Conservation (phyloP, 2,888 invertebrate species). For the Trichogramma evanescens region DNA sequence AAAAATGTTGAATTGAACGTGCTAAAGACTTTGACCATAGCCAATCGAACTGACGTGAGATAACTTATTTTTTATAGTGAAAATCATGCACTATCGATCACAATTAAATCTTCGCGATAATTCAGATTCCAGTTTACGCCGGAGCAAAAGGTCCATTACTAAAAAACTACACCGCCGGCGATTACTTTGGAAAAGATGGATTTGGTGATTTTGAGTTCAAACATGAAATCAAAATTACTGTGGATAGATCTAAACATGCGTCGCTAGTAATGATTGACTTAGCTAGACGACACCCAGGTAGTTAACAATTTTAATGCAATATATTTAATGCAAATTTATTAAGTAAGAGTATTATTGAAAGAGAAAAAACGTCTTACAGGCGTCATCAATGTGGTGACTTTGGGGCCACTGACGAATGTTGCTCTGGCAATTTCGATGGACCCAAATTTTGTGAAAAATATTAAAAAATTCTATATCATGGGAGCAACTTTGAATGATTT, state of each 20-base stretch:
- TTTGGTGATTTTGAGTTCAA: constrained; percentile 49
- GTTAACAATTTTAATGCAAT: not conserved
- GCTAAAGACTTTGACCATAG: constrained; percentile 46
- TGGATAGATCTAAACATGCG: constrained; percentile 44
- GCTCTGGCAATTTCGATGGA: constrained; percentile 50
- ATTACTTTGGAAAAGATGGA: constrained; percentile 49
- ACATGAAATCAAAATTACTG: constrained; percentile 33
- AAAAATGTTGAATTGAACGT: constrained; percentile 50
- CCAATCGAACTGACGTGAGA: constrained; percentile 42
- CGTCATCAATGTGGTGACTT: constrained; percentile 38
- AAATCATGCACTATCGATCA: not conserved
- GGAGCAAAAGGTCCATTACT: constrained; percentile 44
- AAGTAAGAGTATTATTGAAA: not conserved
- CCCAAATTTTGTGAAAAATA: constrained; percentile 32
- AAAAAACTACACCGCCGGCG: constrained; percentile 26
- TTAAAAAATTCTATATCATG: constrained; percentile 39
- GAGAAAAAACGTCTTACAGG: constrained; percentile 28
- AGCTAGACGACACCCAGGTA: constrained; percentile 38
- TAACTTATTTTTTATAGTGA: not conserved
- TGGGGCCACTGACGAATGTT: constrained; percentile 54
- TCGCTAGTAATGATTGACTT: constrained; percentile 45
- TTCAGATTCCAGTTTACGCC: constrained; percentile 49
- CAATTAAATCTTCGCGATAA: not conserved
- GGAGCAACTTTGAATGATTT: constrained; percentile 39
- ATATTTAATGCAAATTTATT: not conserved